Evolutionary conservation across 2,797 vertebrate species (phyloP).

Genomic region (Molossus molossus): DNA sequence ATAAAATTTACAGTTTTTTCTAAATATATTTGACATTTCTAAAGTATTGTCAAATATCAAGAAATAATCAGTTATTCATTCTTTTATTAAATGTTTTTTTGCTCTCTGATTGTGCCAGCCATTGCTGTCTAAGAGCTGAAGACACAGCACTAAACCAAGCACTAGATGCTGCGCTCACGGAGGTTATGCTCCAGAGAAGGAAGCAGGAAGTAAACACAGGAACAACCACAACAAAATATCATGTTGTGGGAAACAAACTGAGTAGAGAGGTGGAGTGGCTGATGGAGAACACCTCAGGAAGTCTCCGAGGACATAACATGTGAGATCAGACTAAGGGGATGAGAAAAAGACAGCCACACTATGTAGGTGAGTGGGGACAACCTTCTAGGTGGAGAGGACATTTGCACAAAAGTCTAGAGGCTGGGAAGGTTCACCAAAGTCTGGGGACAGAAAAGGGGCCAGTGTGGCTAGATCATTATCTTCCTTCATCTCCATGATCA

Average conservation of each 20-base stretch:
- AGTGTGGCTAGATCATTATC: background rate
- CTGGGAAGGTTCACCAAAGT: background rate
- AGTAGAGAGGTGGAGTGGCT: background rate
- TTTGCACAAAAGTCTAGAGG: background rate
- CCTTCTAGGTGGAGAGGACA: background rate
- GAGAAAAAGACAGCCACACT: background rate
- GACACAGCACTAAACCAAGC: background rate
- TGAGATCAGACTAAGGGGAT: background rate
- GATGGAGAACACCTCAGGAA: background rate
- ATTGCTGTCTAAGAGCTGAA: background rate
- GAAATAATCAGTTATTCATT: background rate
- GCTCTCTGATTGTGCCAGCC: background rate
- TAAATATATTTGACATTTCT: background rate
- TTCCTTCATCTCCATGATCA: background rate
- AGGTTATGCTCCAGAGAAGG: background rate
- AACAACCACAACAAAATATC: background rate
- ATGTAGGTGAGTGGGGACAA: background rate
- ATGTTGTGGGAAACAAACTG: background rate
- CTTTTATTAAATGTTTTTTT: background rate
- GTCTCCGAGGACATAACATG: background rate
- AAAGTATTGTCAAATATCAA: constrained; percentile 20
- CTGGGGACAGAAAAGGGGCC: background rate
- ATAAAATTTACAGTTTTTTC: constrained; percentile 50
- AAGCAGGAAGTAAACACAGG: background rate
- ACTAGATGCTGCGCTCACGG: background rate